Evolutionary conservation across 2,113 vertebrate species (phyloP).

Genomic region (Tragelaphus scriptus): DNA sequence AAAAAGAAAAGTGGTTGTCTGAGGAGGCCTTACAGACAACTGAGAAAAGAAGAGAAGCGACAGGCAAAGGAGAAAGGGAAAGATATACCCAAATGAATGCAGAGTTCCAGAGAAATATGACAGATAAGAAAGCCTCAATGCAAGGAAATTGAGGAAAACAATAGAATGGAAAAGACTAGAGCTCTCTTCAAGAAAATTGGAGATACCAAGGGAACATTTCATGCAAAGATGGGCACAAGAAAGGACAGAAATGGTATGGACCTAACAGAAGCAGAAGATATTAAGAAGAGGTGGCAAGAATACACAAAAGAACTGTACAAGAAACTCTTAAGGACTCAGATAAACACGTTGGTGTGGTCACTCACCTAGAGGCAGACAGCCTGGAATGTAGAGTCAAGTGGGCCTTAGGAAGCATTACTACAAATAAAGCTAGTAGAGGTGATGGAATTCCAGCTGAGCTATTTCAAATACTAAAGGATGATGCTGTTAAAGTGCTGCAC

Average conservation of each 20-base stretch:
- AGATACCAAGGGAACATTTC: not conserved
- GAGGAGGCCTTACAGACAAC: not conserved
- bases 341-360: not conserved
- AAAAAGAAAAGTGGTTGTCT: not conserved
- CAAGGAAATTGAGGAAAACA: not conserved
- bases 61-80: not conserved
- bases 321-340: not conserved
- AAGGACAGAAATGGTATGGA: not conserved
- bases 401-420: not conserved
- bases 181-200: not conserved
- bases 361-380: not conserved
- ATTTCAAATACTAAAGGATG: not conserved
- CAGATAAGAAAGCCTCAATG: not conserved
- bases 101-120: not conserved
- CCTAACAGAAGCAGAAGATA: not conserved
- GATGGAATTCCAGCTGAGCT: not conserved
- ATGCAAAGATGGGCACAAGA: not conserved
- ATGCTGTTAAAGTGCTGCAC: not conserved
- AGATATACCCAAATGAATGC: not conserved
- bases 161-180: not conserved
- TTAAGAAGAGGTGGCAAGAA: not conserved
- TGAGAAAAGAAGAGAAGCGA: not conserved
- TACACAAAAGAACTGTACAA: not conserved
- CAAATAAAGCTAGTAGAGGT: not conserved
- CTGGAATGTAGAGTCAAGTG: not conserved